Evolutionary conservation across 2,113 vertebrate species (phyloP), one percentile per base, ranked within the genome.

Genomic region (Anthoscopus minutus): DNA sequence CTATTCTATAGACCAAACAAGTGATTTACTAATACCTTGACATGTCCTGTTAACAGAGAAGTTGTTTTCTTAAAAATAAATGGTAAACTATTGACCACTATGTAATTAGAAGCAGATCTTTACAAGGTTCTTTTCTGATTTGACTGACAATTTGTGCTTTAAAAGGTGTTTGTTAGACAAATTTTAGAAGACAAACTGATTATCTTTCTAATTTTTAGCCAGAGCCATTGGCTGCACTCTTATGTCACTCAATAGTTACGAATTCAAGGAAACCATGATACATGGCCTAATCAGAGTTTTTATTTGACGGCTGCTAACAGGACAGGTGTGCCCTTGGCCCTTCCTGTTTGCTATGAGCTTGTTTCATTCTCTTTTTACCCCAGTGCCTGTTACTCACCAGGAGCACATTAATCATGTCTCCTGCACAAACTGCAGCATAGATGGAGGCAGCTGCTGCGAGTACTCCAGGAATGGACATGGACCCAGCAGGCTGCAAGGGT

Each of bases 241-340:
- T 62, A 9, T 81, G 73, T 76, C 80, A 87, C 31, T 67, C 62
- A 65, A 38, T 80, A 89, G 69, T 48, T 82, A 70, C 9, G 0
- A 78, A 95, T 84, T 74, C 84, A 89, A 78, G 73, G 92, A 86
- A 97, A 69, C 38, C 3, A 2, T 83, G 88, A 81, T 77, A 65
- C 60, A 89, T 58, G 54, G 71, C 44, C 70, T 48, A 77, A 94
- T 86, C 93, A 88, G 69, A 60, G n/a, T 5, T 79, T 90, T 95
- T 95, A 91, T 93, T 87, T 96, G 92, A 70, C 80, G 82, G 25
- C 65, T 84, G 72, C 56, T 91, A 81, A 79, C 42, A 93, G 89
- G 77, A 91, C 74, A 94, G 81, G 74, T 85, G 92, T 91, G 94
- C 62, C 92, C 92, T 95, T 96, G 89, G 81, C 92, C 79, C 60